A percentile compares a stretch with the other conserved stretches of the same genome.
phyloP scores from a whole-genome alignment of 2,888 invertebrate species.

The Anagyrus pseudococci region DNA sequence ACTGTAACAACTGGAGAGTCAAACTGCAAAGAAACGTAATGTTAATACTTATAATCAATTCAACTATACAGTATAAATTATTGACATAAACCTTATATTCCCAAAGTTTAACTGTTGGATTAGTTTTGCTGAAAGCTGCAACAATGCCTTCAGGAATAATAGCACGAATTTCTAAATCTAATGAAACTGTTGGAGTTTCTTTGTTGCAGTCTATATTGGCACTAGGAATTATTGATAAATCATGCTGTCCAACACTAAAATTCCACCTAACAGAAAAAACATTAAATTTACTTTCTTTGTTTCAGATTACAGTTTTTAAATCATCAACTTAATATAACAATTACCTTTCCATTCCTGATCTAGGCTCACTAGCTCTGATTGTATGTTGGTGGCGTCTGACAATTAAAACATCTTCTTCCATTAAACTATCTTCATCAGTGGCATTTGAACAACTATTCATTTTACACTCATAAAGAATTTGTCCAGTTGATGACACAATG shows the following conservation, averaged over 20 bases:
- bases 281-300: constrained; percentile 3
- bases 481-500: constrained; percentile 76
- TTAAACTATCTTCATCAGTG: constrained; percentile 66
- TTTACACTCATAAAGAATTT: constrained; percentile 80
- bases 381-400: constrained; percentile 85
- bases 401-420: constrained; percentile 71
- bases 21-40: constrained; percentile 64
- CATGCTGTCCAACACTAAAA: constrained; percentile 92
- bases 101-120: constrained; percentile 72
- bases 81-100: constrained; percentile 71
- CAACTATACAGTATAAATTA: constrained; percentile 9
- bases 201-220: constrained; percentile 62
- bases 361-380: constrained; percentile 87
- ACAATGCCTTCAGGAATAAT: constrained; percentile 77
- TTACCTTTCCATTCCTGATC: constrained; percentile 83
- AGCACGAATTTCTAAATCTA: constrained; percentile 68
- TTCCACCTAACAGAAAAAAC: constrained; percentile 92
- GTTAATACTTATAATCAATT: constrained; percentile 8
- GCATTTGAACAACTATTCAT: constrained; percentile 74
- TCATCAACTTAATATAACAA: constrained; percentile 10
- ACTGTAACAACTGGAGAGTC: constrained; percentile 85
- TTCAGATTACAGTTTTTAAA: constrained; percentile 10
- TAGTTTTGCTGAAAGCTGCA: constrained; percentile 69
- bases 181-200: constrained; percentile 37
- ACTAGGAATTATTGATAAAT: constrained; percentile 69